Evolutionary conservation across 2,113 vertebrate genomes (phyloP).

Genomic region (Anolis sagrei): DNA sequence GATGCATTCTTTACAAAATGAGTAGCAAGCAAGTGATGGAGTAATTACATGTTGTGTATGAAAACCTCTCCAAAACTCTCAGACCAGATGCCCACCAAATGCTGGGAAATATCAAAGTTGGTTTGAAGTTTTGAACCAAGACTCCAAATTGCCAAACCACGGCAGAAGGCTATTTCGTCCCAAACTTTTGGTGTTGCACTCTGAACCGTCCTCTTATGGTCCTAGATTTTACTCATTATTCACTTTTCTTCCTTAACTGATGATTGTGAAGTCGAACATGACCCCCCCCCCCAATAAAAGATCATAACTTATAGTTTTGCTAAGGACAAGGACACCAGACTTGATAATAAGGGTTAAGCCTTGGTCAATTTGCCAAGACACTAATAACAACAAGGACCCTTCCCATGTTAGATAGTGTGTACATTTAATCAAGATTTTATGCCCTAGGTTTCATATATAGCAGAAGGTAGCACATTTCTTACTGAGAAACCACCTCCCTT

Average conservation of each 20-base stretch:
- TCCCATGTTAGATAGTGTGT: no score
- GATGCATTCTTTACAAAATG: neutral
- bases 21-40: neutral
- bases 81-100: neutral
- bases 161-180: neutral
- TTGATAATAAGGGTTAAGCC: no score
- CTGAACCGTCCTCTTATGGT: neutral
- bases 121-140: neutral
- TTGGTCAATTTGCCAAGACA: no score
- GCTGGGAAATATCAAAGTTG: neutral
- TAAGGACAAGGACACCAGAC: no score
- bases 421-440: no score
- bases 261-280: no score
- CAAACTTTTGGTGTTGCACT: neutral
- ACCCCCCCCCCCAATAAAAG: no score
- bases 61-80: neutral
- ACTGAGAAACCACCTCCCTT: no score
- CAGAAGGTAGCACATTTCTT: no score
- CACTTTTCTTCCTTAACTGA: neutral
- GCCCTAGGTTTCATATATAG: no score
- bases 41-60: slow-evolving; percentile 19
- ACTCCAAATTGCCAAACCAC: neutral
- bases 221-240: neutral
- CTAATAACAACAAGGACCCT: no score
- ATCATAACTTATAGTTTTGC: no score